phyloP scores from a whole-genome alignment of 2,113 vertebrate genomes.

The Cyanoliseus patagonus region DNA sequence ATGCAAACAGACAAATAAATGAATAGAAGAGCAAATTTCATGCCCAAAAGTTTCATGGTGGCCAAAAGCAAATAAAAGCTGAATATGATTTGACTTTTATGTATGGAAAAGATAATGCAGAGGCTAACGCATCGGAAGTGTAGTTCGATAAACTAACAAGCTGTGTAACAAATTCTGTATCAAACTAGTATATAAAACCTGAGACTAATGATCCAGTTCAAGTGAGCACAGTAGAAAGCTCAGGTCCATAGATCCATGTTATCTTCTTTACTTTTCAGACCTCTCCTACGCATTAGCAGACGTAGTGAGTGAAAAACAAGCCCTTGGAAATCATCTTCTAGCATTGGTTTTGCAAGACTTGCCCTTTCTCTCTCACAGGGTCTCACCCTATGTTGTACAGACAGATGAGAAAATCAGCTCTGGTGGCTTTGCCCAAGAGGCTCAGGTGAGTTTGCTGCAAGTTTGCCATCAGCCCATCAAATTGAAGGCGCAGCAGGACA shows the following conservation, averaged over 20 bases:
- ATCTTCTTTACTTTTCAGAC: background rate
- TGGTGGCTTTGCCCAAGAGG: background rate
- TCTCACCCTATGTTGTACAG: background rate
- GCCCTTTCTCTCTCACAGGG: background rate
- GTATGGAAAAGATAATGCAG: background rate
- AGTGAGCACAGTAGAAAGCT: background rate
- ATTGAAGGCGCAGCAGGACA: background rate
- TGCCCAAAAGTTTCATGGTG: background rate
- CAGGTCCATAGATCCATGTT: background rate
- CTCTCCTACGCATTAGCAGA: background rate
- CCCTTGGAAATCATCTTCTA: background rate
- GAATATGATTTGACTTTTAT: background rate
- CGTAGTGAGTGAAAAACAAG: background rate
- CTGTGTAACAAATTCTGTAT: background rate
- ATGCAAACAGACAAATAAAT: slow-evolving; percentile 6
- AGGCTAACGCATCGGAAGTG: background rate
- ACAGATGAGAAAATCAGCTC: background rate
- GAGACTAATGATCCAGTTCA: background rate
- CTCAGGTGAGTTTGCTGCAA: background rate
- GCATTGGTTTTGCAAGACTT: background rate
- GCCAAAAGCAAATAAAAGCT: slow-evolving; percentile 11
- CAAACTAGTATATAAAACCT: background rate
- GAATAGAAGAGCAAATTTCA: slow-evolving; percentile 20
- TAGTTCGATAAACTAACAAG: background rate
- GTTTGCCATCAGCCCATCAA: background rate